Base-by-base conservation (phyloP, 1,140 invertebrate species). In the Antheraea pernyi region DNA sequence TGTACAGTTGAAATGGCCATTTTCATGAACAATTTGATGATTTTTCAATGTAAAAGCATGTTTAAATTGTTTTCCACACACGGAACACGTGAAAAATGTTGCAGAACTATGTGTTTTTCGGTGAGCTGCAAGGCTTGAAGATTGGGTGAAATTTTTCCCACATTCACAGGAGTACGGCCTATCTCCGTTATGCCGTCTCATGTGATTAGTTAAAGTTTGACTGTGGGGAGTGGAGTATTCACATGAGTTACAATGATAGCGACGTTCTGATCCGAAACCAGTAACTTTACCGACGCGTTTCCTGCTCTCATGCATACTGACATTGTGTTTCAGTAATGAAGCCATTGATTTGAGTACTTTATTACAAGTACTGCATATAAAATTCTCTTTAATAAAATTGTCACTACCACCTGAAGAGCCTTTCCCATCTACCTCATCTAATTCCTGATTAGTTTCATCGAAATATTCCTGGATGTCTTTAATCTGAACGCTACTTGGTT, bases 31-130 rank as follows among this genome's bases (percentile, higher is more conserved):
- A 65, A 79, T 71, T 22, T 85, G 73, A 70, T 93, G 91, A 30
- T 83, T 89, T 73, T 92, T 92, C 22, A 93, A 81, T 59, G 88
- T 80, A 66, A 86, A 89, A 39, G 86, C 85, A 79, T 89, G 87
- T 77, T 95, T 94, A 84, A 95, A 95, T 82, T 94, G 93, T 77
- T 95, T 94, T 18, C 94, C 94, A 84, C 95, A 95, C 53, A 93
- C 74, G 18, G 93, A 83, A 82, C 95, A 96, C 36, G 93, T 95
- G 75, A 91, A 95, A 65, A 93, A 91, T 48, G 81, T 89, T 39
- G 75, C 75, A 58, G 78, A 79, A 69, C 88, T 92, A 68, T 95
- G 94, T 42, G 86, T 94, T 72, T 92, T 92, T 19, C 79, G 75
- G 79, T 94, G 93, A 37, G 90, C 90, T 59, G 80, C 81, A 3